Conservation (phyloP, 2,888 invertebrate genomes). For the Eucriotettix oculatus region DNA sequence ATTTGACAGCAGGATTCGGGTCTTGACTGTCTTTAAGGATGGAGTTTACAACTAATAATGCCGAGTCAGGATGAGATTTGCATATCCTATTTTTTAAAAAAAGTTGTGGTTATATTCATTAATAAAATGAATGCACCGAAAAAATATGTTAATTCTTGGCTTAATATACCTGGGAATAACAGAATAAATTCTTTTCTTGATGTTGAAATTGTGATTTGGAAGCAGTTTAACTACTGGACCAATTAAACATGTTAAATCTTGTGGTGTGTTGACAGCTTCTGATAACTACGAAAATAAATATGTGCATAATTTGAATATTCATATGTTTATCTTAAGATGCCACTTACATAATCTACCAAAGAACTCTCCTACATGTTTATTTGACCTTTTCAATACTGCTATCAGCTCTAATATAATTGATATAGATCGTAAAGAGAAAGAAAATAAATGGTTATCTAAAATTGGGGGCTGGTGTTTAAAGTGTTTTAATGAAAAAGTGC, state of each 20-base stretch:
- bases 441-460: too few species aligned
- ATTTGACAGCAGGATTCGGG: conserved; percentile 13
- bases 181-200: conserved; percentile 11
- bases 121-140: not conserved
- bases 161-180: conserved; percentile 12
- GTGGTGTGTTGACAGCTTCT: conserved; percentile 9
- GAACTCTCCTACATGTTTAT: too few species aligned
- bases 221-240: conserved; percentile 13
- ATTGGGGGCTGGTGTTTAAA: too few species aligned
- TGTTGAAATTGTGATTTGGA: conserved; percentile 8
- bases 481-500: too few species aligned
- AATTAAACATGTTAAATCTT: conserved; percentile 11
- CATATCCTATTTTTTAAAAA: conserved; percentile 9
- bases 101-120: not conserved
- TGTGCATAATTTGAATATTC: not conserved
- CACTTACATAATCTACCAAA: too few species aligned
- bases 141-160: not conserved
- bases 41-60: conserved; percentile 12
- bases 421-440: too few species aligned
- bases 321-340: too few species aligned
- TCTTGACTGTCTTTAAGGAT: conserved; percentile 11
- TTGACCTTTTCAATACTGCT: too few species aligned
- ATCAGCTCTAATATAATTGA: too few species aligned
- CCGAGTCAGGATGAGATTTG: conserved; percentile 8
- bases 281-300: conserved; percentile 7